Base-by-base conservation (phyloP, 53 echinoderm and acorn worm species). In the Echinometra lucunter region DNA sequence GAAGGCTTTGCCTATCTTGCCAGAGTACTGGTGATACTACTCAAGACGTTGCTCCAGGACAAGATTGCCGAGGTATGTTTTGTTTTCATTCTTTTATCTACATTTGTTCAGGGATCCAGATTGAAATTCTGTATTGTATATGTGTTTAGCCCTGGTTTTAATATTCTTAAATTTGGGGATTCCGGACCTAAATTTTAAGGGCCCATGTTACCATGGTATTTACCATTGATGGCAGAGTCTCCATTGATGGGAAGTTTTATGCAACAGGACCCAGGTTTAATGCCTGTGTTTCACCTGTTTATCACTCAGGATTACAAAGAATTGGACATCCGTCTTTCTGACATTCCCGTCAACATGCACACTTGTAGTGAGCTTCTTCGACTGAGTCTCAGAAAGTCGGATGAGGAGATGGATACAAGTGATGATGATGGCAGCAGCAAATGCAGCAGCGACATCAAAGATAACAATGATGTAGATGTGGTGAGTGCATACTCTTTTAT, bases 291-390 rank as follows among this genome's bases (percentile, higher is more conserved):
- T 42, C 23, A 17, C n/a, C 80, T 9, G 40, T 40, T 17, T 92
- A 17, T 5, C 18, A 13, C 34, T 37, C n/a, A 98, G 98, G 97
- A 98, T 80, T 98, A 97, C 47, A 90, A 60, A 44, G 98, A 98
- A 87, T 58, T 98, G 37, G 96, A 96, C 44, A 97, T 97, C 88
- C 93, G 93, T 28, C 75, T 98, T 82, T 95, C 96, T 44, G 96
- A 97, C 78, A 97, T 98, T 55, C 97, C 98, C 1, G 97, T 97
- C 92, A 98, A 98, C 95, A 98, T 98, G 98, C 98, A 98, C 94
- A 98, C 98, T 0, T 88, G 95, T 27, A 97, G 97, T 2, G 98
- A 98, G 89, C 94, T 98, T 13, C 96, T 98, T 4, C 96, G 97
- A 6, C 92, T 98, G 5, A 97, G 98, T 67, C 95, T 98, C 5